A percentile compares a stretch with the other conserved stretches of the same genome.
These are phyloP conservation scores for Alethe diademata DNA, from an alignment of 2,113 vertebrate genomes.

Conservation along the genomic window DNA sequence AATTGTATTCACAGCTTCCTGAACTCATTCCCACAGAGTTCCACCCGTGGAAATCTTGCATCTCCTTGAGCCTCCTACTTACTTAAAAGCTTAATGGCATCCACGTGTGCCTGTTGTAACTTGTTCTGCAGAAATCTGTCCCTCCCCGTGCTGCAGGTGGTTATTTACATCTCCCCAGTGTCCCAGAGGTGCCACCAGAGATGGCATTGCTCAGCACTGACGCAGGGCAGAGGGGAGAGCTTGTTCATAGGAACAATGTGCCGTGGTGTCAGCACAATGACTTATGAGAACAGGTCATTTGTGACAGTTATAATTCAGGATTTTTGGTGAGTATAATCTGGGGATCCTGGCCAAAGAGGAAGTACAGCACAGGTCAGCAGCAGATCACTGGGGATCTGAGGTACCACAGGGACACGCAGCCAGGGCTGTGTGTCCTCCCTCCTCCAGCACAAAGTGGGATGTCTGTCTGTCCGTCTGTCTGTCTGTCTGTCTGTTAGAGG, in stretches of 20 bases:
- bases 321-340: neutral
- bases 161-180: neutral
- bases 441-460: neutral
- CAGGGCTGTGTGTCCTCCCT: neutral
- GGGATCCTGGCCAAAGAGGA: neutral
- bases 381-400: accelerated
- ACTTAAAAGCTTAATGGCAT: neutral
- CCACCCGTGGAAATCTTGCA: neutral
- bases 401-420: neutral
- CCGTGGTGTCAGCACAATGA: neutral
- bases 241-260: accelerated
- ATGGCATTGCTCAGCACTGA: neutral
- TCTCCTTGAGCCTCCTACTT: neutral
- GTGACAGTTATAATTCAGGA: neutral
- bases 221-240: accelerated
- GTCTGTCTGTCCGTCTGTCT: neutral
- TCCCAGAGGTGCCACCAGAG: neutral
- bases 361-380: neutral
- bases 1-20: neutral
- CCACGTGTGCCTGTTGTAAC: neutral
- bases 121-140: neutral
- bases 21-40: neutral
- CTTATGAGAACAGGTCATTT: neutral
- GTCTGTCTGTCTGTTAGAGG: neutral
- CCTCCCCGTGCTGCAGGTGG: accelerated